phyloP scores from a whole-genome alignment of 2,113 vertebrate genomes.

The Asarcornis scutulata region DNA sequence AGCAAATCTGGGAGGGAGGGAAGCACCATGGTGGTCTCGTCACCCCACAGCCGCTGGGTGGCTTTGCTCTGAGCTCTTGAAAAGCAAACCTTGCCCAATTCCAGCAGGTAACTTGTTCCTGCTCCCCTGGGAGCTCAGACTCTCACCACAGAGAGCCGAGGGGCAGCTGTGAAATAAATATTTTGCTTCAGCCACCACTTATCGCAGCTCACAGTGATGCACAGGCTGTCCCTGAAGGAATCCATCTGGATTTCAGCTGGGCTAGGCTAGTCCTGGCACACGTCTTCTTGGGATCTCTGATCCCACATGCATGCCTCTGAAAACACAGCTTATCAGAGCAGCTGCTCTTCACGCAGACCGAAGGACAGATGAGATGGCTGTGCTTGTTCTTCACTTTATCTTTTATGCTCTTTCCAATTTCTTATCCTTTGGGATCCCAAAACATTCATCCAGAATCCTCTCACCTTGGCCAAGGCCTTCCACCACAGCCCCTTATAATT shows the following conservation, averaged over 20 bases:
- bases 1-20: neutral
- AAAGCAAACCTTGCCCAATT: neutral
- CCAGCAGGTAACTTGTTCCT: neutral
- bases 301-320: neutral
- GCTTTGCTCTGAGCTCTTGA: neutral
- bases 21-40: neutral
- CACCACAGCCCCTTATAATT: neutral
- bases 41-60: neutral
- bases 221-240: neutral
- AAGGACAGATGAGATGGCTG: neutral
- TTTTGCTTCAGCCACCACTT: neutral
- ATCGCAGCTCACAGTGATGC: neutral
- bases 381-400: neutral
- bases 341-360: neutral
- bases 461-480: neutral
- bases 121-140: neutral
- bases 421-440: neutral
- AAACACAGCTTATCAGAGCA: neutral
- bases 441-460: neutral
- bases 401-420: neutral
- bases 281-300: neutral
- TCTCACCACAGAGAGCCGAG: neutral
- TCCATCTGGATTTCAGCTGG: neutral
- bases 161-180: neutral
- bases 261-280: neutral